Percentiles rank a stretch among this genome's conserved stretches.
Conservation (phyloP, 2,888 invertebrate genomes). For the Drosophila greeni region DNA sequence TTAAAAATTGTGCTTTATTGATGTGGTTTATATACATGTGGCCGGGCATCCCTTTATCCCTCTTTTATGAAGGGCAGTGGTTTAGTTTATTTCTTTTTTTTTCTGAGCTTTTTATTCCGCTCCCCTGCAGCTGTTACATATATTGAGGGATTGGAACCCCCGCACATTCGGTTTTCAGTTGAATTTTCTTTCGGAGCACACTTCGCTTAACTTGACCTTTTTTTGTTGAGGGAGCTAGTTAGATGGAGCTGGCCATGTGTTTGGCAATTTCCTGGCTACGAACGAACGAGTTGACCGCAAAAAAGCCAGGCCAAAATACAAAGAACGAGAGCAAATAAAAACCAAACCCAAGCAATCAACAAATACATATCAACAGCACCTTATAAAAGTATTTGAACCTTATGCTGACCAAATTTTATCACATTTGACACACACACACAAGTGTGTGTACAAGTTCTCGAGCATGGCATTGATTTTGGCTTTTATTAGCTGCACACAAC, state of each 20-base stretch:
- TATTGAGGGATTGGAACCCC: constrained; percentile 20
- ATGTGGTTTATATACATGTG: constrained; percentile 58
- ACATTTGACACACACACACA: constrained; percentile 59
- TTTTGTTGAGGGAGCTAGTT: constrained; percentile 41
- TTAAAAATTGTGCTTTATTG: constrained; percentile 70
- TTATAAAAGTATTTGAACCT: constrained; percentile 74
- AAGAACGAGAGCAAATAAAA: constrained; percentile 68
- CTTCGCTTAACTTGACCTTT: constrained; percentile 57
- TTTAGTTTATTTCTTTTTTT: constrained; percentile 42
- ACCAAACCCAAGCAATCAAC: constrained; percentile 69
- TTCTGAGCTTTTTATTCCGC: constrained; percentile 8
- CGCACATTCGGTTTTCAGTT: constrained; percentile 29
- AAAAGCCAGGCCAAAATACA: constrained; percentile 53
- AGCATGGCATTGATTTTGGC: constrained; percentile 68
- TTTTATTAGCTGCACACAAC: constrained; percentile 66
- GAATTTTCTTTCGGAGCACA: constrained; percentile 59
- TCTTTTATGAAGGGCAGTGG: constrained; percentile 50
- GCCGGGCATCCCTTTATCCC: constrained; percentile 27
- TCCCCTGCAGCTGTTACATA: constrained; percentile 56
- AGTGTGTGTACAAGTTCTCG: not conserved
- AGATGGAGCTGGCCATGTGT: constrained; percentile 55
- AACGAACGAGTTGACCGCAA: constrained; percentile 72
- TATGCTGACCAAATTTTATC: constrained; percentile 74
- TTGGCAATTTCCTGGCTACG: constrained; percentile 68
- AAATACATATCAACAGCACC: constrained; percentile 73